These are phyloP conservation scores for Etheostoma nigrum DNA, from an alignment of 2,797 vertebrate species.

Conservation along the genomic window DNA sequence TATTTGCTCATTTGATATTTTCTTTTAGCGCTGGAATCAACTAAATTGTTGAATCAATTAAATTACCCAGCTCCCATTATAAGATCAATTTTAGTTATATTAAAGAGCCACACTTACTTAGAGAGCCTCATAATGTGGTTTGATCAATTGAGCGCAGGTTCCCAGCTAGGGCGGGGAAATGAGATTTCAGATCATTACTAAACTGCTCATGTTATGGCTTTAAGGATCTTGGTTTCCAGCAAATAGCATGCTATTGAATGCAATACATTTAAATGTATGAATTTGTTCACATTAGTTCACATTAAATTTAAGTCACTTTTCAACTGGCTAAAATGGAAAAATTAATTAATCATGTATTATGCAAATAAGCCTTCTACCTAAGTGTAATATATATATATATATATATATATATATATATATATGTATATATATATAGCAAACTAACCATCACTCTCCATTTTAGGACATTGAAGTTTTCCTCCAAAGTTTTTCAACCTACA, in stretches of 20 bases:
- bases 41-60: background rate
- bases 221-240: background rate
- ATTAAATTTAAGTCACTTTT: background rate
- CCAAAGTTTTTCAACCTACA: background rate
- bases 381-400: background rate
- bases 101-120: background rate
- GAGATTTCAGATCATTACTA: background rate
- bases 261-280: background rate
- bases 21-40: background rate
- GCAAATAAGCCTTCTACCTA: background rate
- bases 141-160: conserved; percentile 2
- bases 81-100: conserved; percentile 3
- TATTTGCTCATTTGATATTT: background rate
- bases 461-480: background rate
- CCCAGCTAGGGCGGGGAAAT: background rate
- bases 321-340: conserved; percentile 1
- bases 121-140: background rate
- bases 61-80: conserved; percentile 8
- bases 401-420: too few relatives aligned
- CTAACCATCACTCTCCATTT: background rate
- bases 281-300: conserved; percentile 1
- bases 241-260: background rate
- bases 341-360: background rate
- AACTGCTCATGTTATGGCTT: background rate
- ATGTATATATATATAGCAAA: background rate